Conservation (phyloP, 2,113 vertebrate species). For the Myocastor coypus region DNA sequence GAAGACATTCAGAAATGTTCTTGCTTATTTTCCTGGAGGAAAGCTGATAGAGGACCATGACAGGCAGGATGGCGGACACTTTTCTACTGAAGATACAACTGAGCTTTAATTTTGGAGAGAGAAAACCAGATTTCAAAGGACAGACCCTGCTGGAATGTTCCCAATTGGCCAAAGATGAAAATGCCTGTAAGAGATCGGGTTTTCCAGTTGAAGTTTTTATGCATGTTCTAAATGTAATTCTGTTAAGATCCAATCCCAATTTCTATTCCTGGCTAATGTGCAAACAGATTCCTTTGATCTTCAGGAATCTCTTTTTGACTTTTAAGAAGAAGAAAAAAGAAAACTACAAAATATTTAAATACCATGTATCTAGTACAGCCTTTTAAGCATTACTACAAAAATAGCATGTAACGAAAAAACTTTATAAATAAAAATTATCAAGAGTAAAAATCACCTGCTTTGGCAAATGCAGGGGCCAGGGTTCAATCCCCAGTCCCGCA, state of each 20-base stretch:
- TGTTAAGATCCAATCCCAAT: constrained; percentile 76
- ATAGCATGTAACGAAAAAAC: constrained; percentile 29
- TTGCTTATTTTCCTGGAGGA: constrained; percentile 28
- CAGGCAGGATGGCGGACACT: neutral
- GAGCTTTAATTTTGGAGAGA: constrained; percentile 63
- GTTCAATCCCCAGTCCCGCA: too few species aligned
- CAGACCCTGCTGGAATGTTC: constrained; percentile 77
- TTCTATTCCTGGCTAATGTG: constrained; percentile 79
- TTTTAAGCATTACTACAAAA: constrained; percentile 57
- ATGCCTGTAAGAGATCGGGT: constrained; percentile 77
- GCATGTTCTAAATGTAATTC: constrained; percentile 79
- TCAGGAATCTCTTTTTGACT: constrained; percentile 40
- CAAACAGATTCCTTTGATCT: constrained; percentile 59
- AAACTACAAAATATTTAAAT: constrained; percentile 66
- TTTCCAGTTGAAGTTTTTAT: constrained; percentile 74
- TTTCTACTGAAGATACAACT: constrained; percentile 44
- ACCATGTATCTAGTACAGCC: neutral
- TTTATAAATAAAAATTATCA: constrained; percentile 52
- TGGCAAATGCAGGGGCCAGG: too few species aligned
- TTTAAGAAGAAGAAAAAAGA: constrained; percentile 24
- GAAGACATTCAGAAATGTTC: constrained; percentile 34
- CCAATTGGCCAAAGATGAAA: constrained; percentile 79
- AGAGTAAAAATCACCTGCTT: neutral
- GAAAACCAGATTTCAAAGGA: constrained; percentile 73
- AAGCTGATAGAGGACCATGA: neutral